Evolutionary conservation across 2,797 vertebrate species (phyloP), one percentile per base, ranked within the genome.

Genomic region (Staurois parvus): DNA sequence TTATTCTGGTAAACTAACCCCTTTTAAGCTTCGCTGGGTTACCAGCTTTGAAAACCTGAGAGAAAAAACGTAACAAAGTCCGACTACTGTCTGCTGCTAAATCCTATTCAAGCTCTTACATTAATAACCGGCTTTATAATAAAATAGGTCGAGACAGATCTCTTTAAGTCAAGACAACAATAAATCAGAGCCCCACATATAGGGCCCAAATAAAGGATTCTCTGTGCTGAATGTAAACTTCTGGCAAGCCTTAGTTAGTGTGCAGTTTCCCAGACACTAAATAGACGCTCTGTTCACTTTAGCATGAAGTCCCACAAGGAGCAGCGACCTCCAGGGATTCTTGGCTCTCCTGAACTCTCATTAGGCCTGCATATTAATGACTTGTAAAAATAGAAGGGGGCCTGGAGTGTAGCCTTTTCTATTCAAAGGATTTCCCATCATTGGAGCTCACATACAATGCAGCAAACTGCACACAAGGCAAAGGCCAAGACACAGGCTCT

Each of bases 361-460:
- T 97, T 96, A 97, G 94, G 91, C 91, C 93, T 93, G 94, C 94
- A 94, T 95, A 96, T 97, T 97, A 96, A 97, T 96, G 94, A 95
- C 95, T 95, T 95, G 88, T 93, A 92, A 90, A 91, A 91, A 94
- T 88, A 94, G 93, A 94, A 93, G 93, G 94, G 90, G 92, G 91
- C 90, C 91, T 94, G 94, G 92, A 90, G 90, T 90, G 81, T 76
- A 37, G 90, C 91, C 80, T 90, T 88, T 85, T 88, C 84, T 83
- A 84, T 78, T 76, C 56, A 72, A 70, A 89, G 89, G 89, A 83
- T 93, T 95, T 95, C 91, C 93, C 93, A 94, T 90, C 90, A 24
- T 90, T 89, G 89, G 87, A 87, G 90, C 72, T 28, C 72, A 26
- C 72, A 90, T 87, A 90, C 87, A 89, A 72, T 83, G 88, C 87